Evolutionary conservation across 1,140 invertebrate species (phyloP), one percentile per base, ranked within the genome.

Genomic region (Temnothorax longispinosus): DNA sequence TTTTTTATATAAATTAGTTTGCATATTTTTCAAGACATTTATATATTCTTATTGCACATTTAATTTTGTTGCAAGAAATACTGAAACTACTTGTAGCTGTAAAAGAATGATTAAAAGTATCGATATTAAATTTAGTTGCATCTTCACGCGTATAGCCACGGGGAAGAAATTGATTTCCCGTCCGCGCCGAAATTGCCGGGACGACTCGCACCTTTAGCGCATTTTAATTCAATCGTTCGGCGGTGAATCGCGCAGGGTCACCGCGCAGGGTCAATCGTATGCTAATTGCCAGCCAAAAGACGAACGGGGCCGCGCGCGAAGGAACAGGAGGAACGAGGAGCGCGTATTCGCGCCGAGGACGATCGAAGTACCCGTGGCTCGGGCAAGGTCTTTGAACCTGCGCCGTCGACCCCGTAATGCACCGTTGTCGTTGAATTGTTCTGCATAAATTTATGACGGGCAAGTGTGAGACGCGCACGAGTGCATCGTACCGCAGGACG

Each of bases 391-490:
- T 94, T 94, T 94, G 94, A 94, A 94, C 94, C 89, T 92, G 85
- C 89, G 78, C 91, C 90, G 92, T 92, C 92, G 90, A 90, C 89
- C 89, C 90, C 89, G 92, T 94, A 95, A 95, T 95, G 93, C 94
- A 90, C 92, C 92, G 92, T 93, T 92, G 93, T 95, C 93, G 94
- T 94, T 94, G 94, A 94, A 95, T 95, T 94, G 94, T 95, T 95
- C 94, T 95, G 94, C 94, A 95, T 95, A 95, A 95, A 95, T 95
- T 95, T 93, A 94, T 95, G 94, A 95, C 94, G 93, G 92, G 93
- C 93, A 91, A 94, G 92, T 89, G 89, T 89, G 87, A 90, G 91
- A 91, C 76, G 85, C 67, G 77, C 71, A 87, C 87, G 87, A 75
- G 88, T 84, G 77, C 90, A 94, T 27, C 92, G 91, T 92, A 93